These are phyloP conservation scores for Macrotis lagotis DNA, from an alignment of 2,113 vertebrate species.

Conservation along the genomic window DNA sequence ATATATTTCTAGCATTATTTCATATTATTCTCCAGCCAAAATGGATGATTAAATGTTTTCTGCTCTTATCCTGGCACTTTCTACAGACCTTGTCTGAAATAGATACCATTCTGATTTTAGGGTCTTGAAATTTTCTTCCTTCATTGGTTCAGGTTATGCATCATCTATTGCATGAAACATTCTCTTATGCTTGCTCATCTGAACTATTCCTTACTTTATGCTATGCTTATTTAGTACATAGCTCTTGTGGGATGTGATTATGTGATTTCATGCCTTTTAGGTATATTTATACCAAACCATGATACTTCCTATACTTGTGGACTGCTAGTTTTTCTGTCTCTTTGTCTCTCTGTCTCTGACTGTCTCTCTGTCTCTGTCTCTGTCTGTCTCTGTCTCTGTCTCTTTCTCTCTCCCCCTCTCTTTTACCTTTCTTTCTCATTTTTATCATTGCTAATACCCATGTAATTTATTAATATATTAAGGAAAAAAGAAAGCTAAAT, in stretches of 20 bases:
- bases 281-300: neutral
- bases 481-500: neutral
- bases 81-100: neutral
- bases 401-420: too few species aligned
- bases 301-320: neutral
- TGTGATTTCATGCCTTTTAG: neutral
- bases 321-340: neutral
- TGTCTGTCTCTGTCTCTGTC: too few species aligned
- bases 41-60: neutral
- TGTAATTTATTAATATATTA: neutral
- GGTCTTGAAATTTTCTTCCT: neutral
- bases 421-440: too few species aligned
- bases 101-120: neutral
- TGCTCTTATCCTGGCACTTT: neutral
- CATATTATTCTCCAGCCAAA: neutral
- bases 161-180: neutral
- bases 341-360: neutral
- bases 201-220: neutral
- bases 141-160: neutral
- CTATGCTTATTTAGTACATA: neutral
- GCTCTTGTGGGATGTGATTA: neutral
- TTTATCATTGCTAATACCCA: neutral
- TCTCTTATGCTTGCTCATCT: neutral
- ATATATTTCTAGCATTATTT: neutral
- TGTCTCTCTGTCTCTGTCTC: too few species aligned